Conservation (phyloP, 2,797 vertebrate species). For the Aulostomus chinensis region DNA sequence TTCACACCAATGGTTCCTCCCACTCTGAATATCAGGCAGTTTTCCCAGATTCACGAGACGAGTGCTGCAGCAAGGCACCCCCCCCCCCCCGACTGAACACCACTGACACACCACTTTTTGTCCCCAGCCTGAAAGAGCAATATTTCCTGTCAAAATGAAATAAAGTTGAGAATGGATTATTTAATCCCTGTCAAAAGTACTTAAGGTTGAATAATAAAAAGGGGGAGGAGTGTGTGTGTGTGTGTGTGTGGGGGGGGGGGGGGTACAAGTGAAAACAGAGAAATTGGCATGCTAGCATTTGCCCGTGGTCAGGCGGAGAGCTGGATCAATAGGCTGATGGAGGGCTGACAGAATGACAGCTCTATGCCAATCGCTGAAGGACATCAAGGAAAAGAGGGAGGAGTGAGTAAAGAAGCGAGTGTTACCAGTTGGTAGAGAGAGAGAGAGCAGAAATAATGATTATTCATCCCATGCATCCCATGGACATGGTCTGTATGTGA, state of each 20-base stretch:
- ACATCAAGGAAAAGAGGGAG: conserved; percentile 50
- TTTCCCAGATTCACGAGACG: conserved; percentile 15
- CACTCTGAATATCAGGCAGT: conserved; percentile 19
- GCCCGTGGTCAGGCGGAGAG: conserved; percentile 69
- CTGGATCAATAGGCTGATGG: conserved; percentile 78
- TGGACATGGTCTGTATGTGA: conserved; percentile 36
- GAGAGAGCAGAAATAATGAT: conserved; percentile 59
- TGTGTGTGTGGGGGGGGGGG: conserved; percentile 12
- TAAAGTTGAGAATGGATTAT: conserved; percentile 68
- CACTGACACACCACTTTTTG: conserved; percentile 30
- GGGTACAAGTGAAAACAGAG: conserved; percentile 30
- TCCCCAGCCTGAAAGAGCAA: conserved; percentile 35
- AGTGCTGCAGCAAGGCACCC: conserved; percentile 9
- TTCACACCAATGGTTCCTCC: conserved; percentile 26
- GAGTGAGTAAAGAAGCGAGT: conserved; percentile 16
- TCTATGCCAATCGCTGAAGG: conserved; percentile 69
- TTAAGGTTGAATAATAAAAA: conserved; percentile 23
- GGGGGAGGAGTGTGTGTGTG: no score
- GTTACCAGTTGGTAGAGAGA: conserved; percentile 7
- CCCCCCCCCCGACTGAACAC: conserved; percentile 10
- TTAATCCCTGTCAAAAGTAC: conserved; percentile 61
- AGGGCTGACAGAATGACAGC: conserved; percentile 78
- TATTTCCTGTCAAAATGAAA: conserved; percentile 56
- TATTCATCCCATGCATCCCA: no score
- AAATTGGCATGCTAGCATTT: conserved; percentile 72